Percentiles rank a stretch among this genome's conserved stretches.
Evolutionary conservation across 2,113 vertebrate species (phyloP).

Genomic region (Toxostoma redivivum): DNA sequence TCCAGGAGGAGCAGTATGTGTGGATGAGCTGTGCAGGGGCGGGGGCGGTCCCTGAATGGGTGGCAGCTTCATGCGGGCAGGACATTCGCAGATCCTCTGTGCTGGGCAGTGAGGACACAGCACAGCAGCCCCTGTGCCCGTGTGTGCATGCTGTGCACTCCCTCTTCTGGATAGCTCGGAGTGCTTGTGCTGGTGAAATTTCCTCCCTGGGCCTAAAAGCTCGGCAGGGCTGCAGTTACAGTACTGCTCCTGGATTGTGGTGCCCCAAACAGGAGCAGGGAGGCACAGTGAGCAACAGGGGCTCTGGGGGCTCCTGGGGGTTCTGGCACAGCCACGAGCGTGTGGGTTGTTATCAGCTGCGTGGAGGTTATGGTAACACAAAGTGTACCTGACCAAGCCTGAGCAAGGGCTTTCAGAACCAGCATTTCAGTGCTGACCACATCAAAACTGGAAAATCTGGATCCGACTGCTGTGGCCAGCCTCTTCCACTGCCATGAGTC

Average conservation of each 20-base stretch:
- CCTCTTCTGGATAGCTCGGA: conserved; percentile 29
- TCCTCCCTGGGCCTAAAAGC: background rate
- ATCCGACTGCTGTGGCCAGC: fast-evolving
- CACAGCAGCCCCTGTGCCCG: fast-evolving
- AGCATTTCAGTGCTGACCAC: background rate
- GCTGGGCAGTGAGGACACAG: background rate
- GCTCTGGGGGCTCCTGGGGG: background rate
- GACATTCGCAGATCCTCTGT: background rate
- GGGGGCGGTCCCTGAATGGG: background rate
- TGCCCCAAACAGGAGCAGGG: background rate
- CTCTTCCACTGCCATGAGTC: background rate
- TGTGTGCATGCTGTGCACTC: background rate
- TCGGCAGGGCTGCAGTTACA: background rate
- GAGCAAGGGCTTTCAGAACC: background rate
- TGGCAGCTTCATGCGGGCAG: background rate
- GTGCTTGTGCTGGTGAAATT: background rate
- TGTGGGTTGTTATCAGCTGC: background rate
- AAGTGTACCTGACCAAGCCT: background rate
- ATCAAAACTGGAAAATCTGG: background rate
- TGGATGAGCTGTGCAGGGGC: background rate
- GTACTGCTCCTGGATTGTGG: background rate
- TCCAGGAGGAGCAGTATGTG: background rate
- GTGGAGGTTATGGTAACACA: background rate
- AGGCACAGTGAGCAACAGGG: background rate
- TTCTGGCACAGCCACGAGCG: background rate